These are phyloP conservation scores for Himalopsyche japonica DNA, from an alignment of 2,888 invertebrate species.

Conservation along the genomic window DNA sequence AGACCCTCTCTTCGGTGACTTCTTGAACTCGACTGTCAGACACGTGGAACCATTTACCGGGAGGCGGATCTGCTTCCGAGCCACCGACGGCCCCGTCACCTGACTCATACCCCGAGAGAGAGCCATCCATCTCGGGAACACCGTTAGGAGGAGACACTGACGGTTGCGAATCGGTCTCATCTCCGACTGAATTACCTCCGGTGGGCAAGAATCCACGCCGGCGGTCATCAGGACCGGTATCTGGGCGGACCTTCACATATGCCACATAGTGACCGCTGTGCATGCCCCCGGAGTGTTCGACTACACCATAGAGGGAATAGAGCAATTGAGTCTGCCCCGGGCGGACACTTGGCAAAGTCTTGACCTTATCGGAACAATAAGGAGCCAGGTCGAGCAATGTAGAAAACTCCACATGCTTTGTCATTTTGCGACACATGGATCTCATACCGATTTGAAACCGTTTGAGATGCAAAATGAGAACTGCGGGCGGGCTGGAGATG, in stretches of 20 bases:
- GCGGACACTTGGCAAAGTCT: slow-evolving; percentile 63
- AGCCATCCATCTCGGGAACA: slow-evolving; percentile 53
- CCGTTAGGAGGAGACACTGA: slow-evolving; percentile 50
- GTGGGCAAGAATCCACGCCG: slow-evolving; percentile 75
- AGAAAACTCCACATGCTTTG: slow-evolving; percentile 86
- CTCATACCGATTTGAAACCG: slow-evolving; percentile 84
- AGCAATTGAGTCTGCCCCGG: slow-evolving; percentile 70
- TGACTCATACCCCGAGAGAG: slow-evolving; percentile 60
- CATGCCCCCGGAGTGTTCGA: slow-evolving; percentile 91
- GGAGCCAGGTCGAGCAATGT: slow-evolving; percentile 85
- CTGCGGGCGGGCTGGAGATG: slow-evolving; percentile 88
- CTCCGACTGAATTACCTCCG: slow-evolving; percentile 59
- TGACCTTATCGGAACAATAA: slow-evolving; percentile 76
- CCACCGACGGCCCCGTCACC: slow-evolving; percentile 53
- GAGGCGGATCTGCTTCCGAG: slow-evolving; percentile 55
- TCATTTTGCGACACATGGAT: slow-evolving; percentile 79
- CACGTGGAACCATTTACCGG: slow-evolving; percentile 90
- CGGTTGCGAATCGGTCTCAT: slow-evolving; percentile 47
- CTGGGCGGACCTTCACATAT: slow-evolving; percentile 84
- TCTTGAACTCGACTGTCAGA: slow-evolving; percentile 88
- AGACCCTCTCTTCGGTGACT: slow-evolving; percentile 77
- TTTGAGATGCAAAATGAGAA: slow-evolving; percentile 93
- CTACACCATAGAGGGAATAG: slow-evolving; percentile 92
- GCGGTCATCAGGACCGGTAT: slow-evolving; percentile 64
- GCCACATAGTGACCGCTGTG: slow-evolving; percentile 88